Conservation (phyloP, 2,888 invertebrate species). For the Catocala fraxini region DNA sequence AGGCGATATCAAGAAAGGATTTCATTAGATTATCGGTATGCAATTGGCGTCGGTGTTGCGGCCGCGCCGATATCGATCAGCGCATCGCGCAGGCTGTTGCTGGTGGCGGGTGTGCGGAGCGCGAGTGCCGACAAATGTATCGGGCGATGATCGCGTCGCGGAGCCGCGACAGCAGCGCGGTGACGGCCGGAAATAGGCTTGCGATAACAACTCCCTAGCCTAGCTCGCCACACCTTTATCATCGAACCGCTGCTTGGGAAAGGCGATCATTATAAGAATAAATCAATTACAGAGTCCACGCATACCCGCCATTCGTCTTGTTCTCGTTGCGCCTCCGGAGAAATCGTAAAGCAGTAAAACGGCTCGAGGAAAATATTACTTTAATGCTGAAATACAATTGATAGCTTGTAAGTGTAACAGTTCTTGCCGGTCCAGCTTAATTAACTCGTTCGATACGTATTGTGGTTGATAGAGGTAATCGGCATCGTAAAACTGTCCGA, state of each 20-base stretch:
- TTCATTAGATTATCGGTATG: constrained; percentile 79
- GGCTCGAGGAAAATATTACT: constrained; percentile 52
- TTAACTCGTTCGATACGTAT: constrained; percentile 62
- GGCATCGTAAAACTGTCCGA: constrained; percentile 61
- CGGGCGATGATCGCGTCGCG: constrained; percentile 80
- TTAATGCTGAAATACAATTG: constrained; percentile 52
- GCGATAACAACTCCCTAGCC: constrained; percentile 84
- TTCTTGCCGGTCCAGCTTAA: constrained; percentile 57
- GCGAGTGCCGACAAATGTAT: constrained; percentile 83
- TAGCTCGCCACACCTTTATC: constrained; percentile 78
- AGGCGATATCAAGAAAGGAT: constrained; percentile 60
- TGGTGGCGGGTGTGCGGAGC: constrained; percentile 60
- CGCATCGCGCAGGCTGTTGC: constrained; percentile 63
- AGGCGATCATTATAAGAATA: constrained; percentile 83
- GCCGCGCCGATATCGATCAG: constrained; percentile 73
- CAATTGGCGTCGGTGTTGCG: constrained; percentile 76
- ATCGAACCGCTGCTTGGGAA: constrained; percentile 77
- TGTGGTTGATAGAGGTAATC: constrained; percentile 62
- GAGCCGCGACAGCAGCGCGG: constrained; percentile 68
- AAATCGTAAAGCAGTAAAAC: constrained; percentile 65
- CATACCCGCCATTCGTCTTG: constrained; percentile 59
- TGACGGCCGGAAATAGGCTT: constrained; percentile 86
- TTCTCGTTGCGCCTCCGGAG: constrained; percentile 54
- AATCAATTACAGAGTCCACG: constrained; percentile 74
- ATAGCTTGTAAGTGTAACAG: constrained; percentile 51